These are phyloP conservation scores for Erpetoichthys calabaricus DNA, from an alignment of 2,797 vertebrate species.

Conservation along the genomic window DNA sequence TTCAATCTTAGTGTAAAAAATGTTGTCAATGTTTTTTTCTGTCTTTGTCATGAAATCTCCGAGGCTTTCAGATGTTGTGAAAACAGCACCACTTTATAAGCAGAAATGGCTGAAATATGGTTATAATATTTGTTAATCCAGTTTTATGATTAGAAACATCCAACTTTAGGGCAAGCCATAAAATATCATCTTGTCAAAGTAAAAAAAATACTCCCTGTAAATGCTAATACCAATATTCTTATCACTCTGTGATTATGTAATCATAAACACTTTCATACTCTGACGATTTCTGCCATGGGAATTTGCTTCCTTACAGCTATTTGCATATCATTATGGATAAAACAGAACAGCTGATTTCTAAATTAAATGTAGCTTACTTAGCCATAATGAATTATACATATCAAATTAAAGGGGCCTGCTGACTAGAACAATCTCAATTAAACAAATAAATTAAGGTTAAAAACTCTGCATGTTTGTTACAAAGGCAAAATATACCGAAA, in stretches of 20 bases:
- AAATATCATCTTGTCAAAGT: background rate
- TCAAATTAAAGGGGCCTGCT: constrained; percentile 20
- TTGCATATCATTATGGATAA: constrained; percentile 41
- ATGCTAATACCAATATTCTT: constrained; percentile 15
- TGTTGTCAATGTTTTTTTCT: too few relatives aligned
- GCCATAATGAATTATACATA: constrained; percentile 41
- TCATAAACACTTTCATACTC: constrained; percentile 22
- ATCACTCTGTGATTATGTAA: constrained; percentile 25
- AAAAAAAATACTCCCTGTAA: constrained; percentile 5
- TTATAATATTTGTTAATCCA: too few relatives aligned
- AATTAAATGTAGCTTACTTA: constrained; percentile 47
- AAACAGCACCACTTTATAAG: too few relatives aligned
- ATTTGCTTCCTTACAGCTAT: constrained; percentile 30
- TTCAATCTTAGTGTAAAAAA: too few relatives aligned
- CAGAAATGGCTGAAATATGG: too few relatives aligned
- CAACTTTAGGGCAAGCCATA: too few relatives aligned
- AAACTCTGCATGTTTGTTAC: constrained; percentile 4
- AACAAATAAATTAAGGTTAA: constrained; percentile 14
- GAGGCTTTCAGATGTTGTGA: too few relatives aligned
- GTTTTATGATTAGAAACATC: too few relatives aligned
- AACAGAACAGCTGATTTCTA: constrained; percentile 37
- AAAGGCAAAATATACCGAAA: background rate
- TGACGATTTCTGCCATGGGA: constrained; percentile 22
- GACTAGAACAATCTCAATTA: constrained; percentile 19
- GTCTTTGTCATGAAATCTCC: too few relatives aligned